A percentile compares a stretch with the other conserved stretches of the same genome.
These are phyloP conservation scores for Marronus borbonicus DNA, from an alignment of 2,888 invertebrate species.

Conservation along the genomic window DNA sequence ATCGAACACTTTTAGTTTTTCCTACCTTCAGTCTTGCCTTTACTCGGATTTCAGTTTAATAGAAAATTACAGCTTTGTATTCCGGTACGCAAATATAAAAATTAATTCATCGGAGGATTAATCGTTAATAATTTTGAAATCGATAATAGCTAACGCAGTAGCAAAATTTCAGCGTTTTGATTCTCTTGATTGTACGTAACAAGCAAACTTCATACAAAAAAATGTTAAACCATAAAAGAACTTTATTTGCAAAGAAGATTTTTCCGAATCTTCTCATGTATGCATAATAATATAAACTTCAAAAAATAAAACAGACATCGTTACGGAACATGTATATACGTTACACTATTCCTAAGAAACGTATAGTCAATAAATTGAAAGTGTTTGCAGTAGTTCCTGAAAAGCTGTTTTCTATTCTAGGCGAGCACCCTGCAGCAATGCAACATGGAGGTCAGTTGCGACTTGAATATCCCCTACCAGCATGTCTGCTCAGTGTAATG, in stretches of 20 bases:
- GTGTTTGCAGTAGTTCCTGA: constrained; percentile 21
- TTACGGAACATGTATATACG: neutral
- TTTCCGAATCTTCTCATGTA: neutral
- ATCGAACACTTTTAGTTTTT: no score
- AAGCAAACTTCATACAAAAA: neutral
- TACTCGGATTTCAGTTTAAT: no score
- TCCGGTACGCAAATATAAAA: no score
- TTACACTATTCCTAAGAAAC: neutral
- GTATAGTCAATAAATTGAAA: constrained; percentile 30
- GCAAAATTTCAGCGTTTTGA: neutral
- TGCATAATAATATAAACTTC: neutral
- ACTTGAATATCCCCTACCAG: constrained; percentile 81
- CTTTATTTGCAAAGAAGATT: neutral
- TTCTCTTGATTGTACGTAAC: neutral
- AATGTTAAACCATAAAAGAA: neutral
- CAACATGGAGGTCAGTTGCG: constrained; percentile 84
- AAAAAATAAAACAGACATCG: neutral
- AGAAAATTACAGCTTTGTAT: no score
- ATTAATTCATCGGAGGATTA: neutral
- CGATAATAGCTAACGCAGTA: neutral
- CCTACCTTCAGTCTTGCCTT: no score
- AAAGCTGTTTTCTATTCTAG: constrained; percentile 69
- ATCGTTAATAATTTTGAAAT: neutral
- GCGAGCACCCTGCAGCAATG: constrained; percentile 90
- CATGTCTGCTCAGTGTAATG: constrained; percentile 80